phyloP scores from a whole-genome alignment of 2,888 invertebrate species.

The Nomada ruficornis region DNA sequence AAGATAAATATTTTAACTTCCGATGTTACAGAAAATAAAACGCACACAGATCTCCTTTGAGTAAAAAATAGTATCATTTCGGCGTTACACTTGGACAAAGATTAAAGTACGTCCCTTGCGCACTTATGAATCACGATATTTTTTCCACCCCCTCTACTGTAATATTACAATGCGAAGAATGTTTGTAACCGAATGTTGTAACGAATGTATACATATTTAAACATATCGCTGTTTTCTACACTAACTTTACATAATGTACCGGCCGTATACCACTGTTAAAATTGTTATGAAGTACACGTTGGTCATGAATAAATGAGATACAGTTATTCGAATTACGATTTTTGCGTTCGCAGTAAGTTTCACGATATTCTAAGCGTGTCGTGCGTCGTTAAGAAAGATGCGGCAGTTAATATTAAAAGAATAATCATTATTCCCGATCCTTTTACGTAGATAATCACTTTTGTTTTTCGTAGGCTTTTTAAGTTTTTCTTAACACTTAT shows the following conservation, averaged over 20 bases:
- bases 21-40: too few species aligned
- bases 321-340: constrained; percentile 33
- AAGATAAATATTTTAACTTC: too few species aligned
- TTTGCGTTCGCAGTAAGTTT: constrained; percentile 18
- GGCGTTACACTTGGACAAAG: background rate
- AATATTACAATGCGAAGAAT: constrained; percentile 70
- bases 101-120: constrained; percentile 56
- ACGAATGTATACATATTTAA: constrained; percentile 71
- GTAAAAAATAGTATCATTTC: background rate
- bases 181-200: constrained; percentile 78
- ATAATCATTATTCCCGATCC: background rate
- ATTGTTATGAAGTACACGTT: constrained; percentile 37
- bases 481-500: background rate
- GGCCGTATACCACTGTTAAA: constrained; percentile 49
- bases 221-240: constrained; percentile 60
- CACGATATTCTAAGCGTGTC: constrained; percentile 7
- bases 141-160: constrained; percentile 73
- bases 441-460: background rate
- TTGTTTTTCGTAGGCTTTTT: background rate
- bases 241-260: constrained; percentile 50
- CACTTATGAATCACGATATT: constrained; percentile 48
- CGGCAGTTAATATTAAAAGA: background rate
- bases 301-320: constrained; percentile 43
- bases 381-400: background rate
- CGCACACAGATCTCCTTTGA: background rate